Evolutionary conservation across 2,797 vertebrate genomes (phyloP), one percentile per base, ranked within the genome.

Genomic region (Phrynocephalus vlangalii): DNA sequence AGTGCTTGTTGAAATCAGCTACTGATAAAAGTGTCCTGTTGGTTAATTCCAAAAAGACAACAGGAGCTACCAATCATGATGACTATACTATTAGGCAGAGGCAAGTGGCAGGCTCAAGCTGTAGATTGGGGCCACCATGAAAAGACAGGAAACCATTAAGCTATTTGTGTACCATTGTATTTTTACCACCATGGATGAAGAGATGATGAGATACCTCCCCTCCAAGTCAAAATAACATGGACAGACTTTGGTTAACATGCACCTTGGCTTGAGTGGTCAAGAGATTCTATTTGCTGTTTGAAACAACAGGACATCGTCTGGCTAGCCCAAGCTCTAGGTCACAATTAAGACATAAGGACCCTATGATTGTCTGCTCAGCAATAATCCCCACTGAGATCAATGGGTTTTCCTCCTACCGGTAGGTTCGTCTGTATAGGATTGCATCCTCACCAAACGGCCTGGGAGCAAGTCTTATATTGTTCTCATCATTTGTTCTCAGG

Each of bases 1-100:
- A 84, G 30, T 67, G 15, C 48, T 80, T 75, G 20, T 89, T 90
- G 85, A 84, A 91, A 90, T 66, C 60, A 48, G 82, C 33, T 44
- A 83, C 9, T 38, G 82, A 5, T 18, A 28, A 67, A 86, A 63
- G 85, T 86, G 76, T 79, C 44, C 76, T 68, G 77, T 60, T 82
- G 30, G 78, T 11, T 73, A 50, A 15, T 28, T 84, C 68, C 70
- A 67, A 16, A 79, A 84, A 87, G 0, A 1, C 85, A 2, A 7
- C 1, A 1, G 2, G 18, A 1, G 24, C 66, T 63, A 48, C 1
- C n/a, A 26, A 83, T 50, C 33, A 9, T 38, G 38, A 26, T 16
- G 44, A 38, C 73, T 44, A 38, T 48, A 24, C 38, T 38, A 48
- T 76, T 76, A 76, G 38, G 38, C 22, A 26, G 44, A 48, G 73